Percentiles rank a stretch among this genome's conserved stretches.
phyloP scores from a whole-genome alignment of 2,888 invertebrate species.

The Branchipolynoe longqiensis region DNA sequence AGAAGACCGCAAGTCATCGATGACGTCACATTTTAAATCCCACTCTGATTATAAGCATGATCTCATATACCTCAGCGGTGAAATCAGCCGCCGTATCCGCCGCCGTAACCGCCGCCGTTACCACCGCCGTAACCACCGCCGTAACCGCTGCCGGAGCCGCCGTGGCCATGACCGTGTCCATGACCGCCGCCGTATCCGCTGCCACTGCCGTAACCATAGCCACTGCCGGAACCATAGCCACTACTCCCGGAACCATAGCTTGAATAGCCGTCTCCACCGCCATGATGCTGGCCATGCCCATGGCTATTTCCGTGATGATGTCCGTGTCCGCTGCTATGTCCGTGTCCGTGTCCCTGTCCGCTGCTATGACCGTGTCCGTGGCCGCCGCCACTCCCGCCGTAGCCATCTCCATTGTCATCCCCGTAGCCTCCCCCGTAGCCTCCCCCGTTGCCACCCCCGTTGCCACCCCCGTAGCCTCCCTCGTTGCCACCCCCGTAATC shows the following conservation, averaged over 20 bases:
- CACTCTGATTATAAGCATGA: too few species aligned
- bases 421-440: background rate
- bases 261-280: background rate
- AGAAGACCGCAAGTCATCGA: too few species aligned
- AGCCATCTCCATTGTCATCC: background rate
- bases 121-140: background rate
- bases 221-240: too few species aligned
- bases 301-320: background rate
- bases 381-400: too few species aligned
- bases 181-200: background rate
- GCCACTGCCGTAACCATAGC: background rate
- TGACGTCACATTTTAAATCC: too few species aligned
- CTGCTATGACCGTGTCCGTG: background rate
- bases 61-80: too few species aligned
- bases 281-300: background rate
- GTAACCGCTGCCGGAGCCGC: background rate
- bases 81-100: background rate
- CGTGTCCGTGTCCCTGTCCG: background rate
- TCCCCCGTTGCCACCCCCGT: background rate
- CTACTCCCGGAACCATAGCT: too few species aligned
- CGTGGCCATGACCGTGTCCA: background rate
- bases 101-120: background rate
- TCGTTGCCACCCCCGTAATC: background rate
- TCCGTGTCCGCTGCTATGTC: background rate
- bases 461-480: background rate